A percentile compares a stretch with the other conserved stretches of the same genome.
Evolutionary conservation across 2,888 invertebrate species (phyloP).

Genomic region (Lordiphosa fenestrarum): DNA sequence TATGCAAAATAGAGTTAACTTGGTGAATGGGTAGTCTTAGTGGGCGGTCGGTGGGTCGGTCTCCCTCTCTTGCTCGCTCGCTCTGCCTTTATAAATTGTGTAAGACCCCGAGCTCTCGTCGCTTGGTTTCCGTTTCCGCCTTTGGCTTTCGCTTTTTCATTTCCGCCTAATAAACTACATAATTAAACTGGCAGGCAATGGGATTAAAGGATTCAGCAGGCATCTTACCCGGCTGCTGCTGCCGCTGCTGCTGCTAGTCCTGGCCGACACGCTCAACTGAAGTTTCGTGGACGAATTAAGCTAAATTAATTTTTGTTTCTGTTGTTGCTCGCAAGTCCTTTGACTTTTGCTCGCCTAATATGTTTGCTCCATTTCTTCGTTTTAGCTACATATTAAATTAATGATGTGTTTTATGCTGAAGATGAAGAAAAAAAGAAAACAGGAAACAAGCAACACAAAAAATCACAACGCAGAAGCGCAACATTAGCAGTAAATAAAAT

Average conservation of each 20-base stretch:
- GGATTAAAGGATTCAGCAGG: slow-evolving; percentile 72
- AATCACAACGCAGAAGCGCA: slow-evolving; percentile 71
- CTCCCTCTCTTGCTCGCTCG: slow-evolving; percentile 2
- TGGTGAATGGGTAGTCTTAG: slow-evolving; percentile 6
- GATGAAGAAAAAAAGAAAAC: slow-evolving; percentile 10
- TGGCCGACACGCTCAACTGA: slow-evolving; percentile 34
- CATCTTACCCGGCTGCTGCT: slow-evolving; percentile 29
- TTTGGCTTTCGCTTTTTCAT: slow-evolving; percentile 75
- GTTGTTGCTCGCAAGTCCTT: slow-evolving; percentile 52
- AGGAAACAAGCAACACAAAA: slow-evolving; percentile 21
- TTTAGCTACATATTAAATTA: slow-evolving; percentile 61
- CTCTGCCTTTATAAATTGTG: slow-evolving; percentile 21
- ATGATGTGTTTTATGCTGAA: slow-evolving; percentile 72
- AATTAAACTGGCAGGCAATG: slow-evolving; percentile 78
- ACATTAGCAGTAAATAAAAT: slow-evolving; percentile 73
- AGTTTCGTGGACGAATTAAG: slow-evolving; percentile 73
- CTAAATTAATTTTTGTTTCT: slow-evolving; percentile 74
- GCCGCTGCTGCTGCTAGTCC: slow-evolving; percentile 21
- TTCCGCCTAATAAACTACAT: slow-evolving; percentile 79
- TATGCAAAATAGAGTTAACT: slow-evolving; percentile 66
- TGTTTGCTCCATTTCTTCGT: slow-evolving; percentile 5
- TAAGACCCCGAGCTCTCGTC: slow-evolving; percentile 26
- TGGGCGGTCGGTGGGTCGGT: slow-evolving; percentile 7
- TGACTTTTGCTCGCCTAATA: slow-evolving; percentile 38
- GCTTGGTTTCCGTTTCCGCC: slow-evolving; percentile 66